Base-by-base conservation (phyloP, 2,113 vertebrate genomes). In the Xiphophorus couchianus region DNA sequence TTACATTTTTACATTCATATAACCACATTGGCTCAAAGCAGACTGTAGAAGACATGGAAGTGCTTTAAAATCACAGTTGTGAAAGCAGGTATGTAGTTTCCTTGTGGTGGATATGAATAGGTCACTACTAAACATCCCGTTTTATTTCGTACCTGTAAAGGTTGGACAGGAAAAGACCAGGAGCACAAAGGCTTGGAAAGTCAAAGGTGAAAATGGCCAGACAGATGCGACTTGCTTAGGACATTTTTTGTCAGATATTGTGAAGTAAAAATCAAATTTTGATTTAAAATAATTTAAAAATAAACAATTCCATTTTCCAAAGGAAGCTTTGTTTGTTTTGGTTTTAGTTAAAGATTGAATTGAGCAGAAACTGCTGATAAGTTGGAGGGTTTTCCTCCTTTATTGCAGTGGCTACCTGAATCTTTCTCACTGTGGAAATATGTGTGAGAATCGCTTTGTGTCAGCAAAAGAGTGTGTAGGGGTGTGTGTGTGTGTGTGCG, bases 381-480 rank as follows among this genome's bases (percentile, higher is more conserved):
- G 25, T 63, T 67, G 3, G 13, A 78, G 71, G 82, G 86, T 77
- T 83, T 89, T 81, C 29, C 25, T 66, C 60, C 71, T 82, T 83
- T 73, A 74, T 37, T 37, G 35, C 62, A 76, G 67, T 71, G 10
- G 35, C 71, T 74, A 48, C 69, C 35, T 71, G 66, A 80, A 64
- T 77, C 77, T 80, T 63, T 17, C 66, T 72, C 63, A 61, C 61
- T 44, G 61, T 31, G 29, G 14, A 48, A 73, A 74, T 77, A 77
- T 94, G 84, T 81, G 92, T 93, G 94, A 91, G 94, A 93, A 94
- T 96, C 95, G 95, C 93, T 95, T 94, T 93, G 94, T 96, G 96
- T 97, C 96, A 96, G 96, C 95, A 95, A 74, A 81, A 82, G 95
- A 94, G 3, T 58, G 82, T 86, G 69, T 79, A 70, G 81, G 80